These are phyloP conservation scores for Heliconius ismenius DNA, from an alignment of 2,888 invertebrate genomes.

Conservation along the genomic window DNA sequence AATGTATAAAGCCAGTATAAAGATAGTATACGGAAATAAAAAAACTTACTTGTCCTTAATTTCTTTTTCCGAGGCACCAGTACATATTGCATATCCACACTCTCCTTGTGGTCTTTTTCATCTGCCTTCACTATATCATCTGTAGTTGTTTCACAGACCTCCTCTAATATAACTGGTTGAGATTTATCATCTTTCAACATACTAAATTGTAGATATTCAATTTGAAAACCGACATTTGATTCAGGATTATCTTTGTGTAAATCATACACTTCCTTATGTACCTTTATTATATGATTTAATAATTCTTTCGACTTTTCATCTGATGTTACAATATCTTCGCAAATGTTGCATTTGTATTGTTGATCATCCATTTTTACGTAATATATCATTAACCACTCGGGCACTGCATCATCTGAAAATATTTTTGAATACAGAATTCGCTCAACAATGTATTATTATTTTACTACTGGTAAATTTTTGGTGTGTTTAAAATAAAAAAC, in stretches of 20 bases:
- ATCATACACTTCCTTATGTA: constrained; percentile 66
- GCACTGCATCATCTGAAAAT: constrained; percentile 50
- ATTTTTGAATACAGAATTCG: constrained; percentile 6
- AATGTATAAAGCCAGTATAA: background rate
- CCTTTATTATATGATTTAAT: constrained; percentile 58
- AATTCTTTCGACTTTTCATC: constrained; percentile 57
- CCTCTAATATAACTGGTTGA: constrained; percentile 61
- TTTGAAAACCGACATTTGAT: constrained; percentile 67
- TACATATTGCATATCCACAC: constrained; percentile 58
- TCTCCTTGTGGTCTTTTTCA: constrained; percentile 46
- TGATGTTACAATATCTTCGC: constrained; percentile 54
- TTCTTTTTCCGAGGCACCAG: constrained; percentile 54
- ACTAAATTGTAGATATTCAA: constrained; percentile 70
- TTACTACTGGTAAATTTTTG: background rate
- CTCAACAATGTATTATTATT: background rate
- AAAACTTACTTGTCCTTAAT: constrained; percentile 27
- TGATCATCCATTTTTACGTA: constrained; percentile 53
- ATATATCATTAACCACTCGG: constrained; percentile 71
- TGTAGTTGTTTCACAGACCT: constrained; percentile 58
- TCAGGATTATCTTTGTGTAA: constrained; percentile 70
- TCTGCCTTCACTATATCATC: constrained; percentile 43
- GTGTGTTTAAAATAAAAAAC: constrained; percentile 8
- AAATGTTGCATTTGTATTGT: constrained; percentile 65
- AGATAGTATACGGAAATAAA: background rate
- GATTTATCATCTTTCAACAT: constrained; percentile 60